Base-by-base conservation (phyloP, 2,888 invertebrate species). In the Melanostoma mellinum region DNA sequence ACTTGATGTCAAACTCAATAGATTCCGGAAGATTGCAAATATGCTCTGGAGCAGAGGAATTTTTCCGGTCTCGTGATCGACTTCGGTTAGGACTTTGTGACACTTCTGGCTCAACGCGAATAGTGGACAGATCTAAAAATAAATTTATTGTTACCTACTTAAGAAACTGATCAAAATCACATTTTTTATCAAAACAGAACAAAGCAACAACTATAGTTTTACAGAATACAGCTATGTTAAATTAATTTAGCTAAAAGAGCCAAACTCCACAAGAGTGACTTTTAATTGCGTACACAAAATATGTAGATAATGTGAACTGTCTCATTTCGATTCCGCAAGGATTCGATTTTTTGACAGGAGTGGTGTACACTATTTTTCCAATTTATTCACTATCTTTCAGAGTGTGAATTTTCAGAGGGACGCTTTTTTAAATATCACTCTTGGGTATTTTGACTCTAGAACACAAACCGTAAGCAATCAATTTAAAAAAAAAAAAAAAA, bases 1-100 rank as follows among this genome's bases (percentile, higher is more conserved):
- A 96, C 96, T 94, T 94, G 92, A 98, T 96, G 91, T 98, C 98
- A 90, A 96, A 96, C 42, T 96, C 94, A 38, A 98, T 92, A 9
- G 96, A 96, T 87, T 96, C 95, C 0, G 97, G 97, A 79, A 98
- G 91, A 2, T 90, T 89, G 53, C 89, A 90, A 38, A 93, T 87
- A 79, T 93, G 92, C 86, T 93, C 93, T 6, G 92, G 90, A 3
- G 92, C 92, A 6, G 92, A 89, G 85, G 89, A 90, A 67, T 89
- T 90, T 76, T 92, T 92, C 42, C 92, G 90, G 84, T 93, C 93
- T 48, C 91, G 87, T 9, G 91, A 90, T 6, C 91, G 88, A 84
- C 91, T 90, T 4, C 92, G 90, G 81, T 89, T 90, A 6, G 91
- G 92, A 78, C 93, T 93, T 2, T 93, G 92, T 2, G 93, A 92